Conservation (phyloP, 30 jellyfish, hydroid and myxozoan species). For the Rhopilema esculentum region DNA sequence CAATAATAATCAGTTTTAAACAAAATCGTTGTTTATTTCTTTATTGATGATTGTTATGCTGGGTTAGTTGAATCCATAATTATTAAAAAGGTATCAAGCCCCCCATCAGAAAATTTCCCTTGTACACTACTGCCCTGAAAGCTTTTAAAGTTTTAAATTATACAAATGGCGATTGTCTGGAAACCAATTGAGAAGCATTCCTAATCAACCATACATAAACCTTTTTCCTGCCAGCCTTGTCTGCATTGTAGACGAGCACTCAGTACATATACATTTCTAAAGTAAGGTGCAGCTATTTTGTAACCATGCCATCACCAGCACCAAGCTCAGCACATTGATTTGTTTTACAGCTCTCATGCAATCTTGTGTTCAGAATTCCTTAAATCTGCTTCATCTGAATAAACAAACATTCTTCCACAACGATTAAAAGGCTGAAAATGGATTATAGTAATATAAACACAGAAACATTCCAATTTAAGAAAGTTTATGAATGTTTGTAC, state of each 20-base stretch:
- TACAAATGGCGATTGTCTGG: not conserved
- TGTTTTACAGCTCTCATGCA: conserved; percentile 39
- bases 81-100: too few species aligned
- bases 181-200: not conserved
- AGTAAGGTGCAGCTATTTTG: conserved; percentile 60
- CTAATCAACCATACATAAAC: conserved; percentile 64
- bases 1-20: too few species aligned
- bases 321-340: conserved; percentile 84
- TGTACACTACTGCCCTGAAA: too few species aligned
- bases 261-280: conserved; percentile 76
- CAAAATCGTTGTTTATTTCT: too few species aligned
- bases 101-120: too few species aligned
- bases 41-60: too few species aligned
- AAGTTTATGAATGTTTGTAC: too few species aligned
- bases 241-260: conserved; percentile 86
- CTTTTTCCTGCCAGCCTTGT: conserved; percentile 84
- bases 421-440: conserved; percentile 75
- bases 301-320: conserved; percentile 95
- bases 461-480: not conserved
- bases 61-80: too few species aligned
- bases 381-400: conserved; percentile 81
- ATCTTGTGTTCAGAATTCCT: conserved; percentile 44
- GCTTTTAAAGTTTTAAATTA: too few species aligned
- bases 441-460: too few species aligned
- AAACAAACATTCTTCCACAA: conserved; percentile 94